Evolutionary conservation across 1,140 invertebrate genomes (phyloP).

Genomic region (Aphis gossypii): DNA sequence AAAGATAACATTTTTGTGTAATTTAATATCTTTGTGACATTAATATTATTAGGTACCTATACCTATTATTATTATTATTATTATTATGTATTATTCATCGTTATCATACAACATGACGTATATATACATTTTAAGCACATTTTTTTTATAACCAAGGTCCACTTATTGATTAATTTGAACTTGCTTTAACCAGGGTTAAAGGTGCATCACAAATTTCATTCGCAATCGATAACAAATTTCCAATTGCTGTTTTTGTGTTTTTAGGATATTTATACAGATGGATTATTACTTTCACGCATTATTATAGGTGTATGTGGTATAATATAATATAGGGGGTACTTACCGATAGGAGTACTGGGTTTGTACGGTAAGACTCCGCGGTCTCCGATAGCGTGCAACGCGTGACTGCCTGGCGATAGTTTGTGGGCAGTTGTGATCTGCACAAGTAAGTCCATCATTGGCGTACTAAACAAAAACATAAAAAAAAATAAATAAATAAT

Average conservation of each 20-base stretch:
- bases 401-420: conserved; percentile 75
- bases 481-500: conserved; percentile 23
- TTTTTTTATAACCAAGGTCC: not conserved
- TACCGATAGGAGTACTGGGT: conserved; percentile 80
- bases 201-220: not conserved
- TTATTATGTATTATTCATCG: not conserved
- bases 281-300: not conserved
- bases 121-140: not conserved
- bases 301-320: not conserved
- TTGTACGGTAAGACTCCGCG: conserved; percentile 74
- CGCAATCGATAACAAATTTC: not conserved
- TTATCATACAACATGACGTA: not conserved
- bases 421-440: conserved; percentile 78
- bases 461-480: conserved; percentile 69
- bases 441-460: conserved; percentile 84
- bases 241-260: not conserved
- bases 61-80: too few species aligned
- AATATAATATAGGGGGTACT: not conserved
- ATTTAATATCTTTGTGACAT: not conserved
- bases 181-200: not conserved
- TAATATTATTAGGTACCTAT: not conserved
- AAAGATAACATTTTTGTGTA: not conserved
- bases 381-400: conserved; percentile 74
- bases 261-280: not conserved
- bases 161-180: not conserved